A percentile compares a stretch with the other conserved stretches of the same genome.
Evolutionary conservation across 2,113 vertebrate species (phyloP).

Genomic region (Epinephelus moara): DNA sequence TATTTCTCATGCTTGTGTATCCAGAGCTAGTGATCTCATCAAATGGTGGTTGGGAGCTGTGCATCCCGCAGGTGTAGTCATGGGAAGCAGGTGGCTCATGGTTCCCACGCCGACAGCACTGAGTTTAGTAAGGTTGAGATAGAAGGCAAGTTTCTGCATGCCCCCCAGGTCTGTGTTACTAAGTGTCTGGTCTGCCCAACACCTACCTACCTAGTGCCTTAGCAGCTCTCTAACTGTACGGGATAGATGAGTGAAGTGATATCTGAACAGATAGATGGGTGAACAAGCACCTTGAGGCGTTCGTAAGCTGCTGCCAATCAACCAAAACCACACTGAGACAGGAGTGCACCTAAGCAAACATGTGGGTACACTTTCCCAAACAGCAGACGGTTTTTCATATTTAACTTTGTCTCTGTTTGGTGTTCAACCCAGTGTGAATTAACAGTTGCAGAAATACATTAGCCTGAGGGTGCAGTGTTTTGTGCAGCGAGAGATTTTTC

Average conservation of each 20-base stretch:
- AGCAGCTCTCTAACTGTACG: conserved; percentile 35
- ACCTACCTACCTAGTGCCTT: conserved; percentile 32
- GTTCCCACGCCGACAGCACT: conserved; percentile 95
- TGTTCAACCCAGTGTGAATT: conserved; percentile 21
- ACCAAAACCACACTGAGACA: conserved; percentile 15
- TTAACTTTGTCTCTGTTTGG: conserved; percentile 39
- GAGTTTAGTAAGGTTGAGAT: conserved; percentile 78
- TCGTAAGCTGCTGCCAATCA: conserved; percentile 32
- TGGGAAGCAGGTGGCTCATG: conserved; percentile 92
- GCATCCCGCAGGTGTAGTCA: conserved; percentile 87
- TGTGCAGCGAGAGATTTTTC: conserved; percentile 64
- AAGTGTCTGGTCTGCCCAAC: conserved; percentile 49
- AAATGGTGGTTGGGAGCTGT: conserved; percentile 43
- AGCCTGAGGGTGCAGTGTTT: conserved; percentile 76
- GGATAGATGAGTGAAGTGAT: conserved; percentile 42
- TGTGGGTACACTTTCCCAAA: conserved; percentile 51
- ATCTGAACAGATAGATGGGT: conserved; percentile 41
- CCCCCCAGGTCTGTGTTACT: conserved; percentile 75
- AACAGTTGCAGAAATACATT: conserved; percentile 73
- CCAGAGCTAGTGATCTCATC: conserved; percentile 59
- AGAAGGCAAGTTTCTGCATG: conserved; percentile 89
- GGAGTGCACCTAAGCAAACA: conserved; percentile 56
- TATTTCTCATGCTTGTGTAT: background rate
- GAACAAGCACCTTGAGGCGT: background rate
- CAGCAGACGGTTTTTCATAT: conserved; percentile 48